Percentiles rank a stretch among this genome's conserved stretches.
Conservation (phyloP, 2,888 invertebrate genomes). For the Steinernema hermaphroditum region DNA sequence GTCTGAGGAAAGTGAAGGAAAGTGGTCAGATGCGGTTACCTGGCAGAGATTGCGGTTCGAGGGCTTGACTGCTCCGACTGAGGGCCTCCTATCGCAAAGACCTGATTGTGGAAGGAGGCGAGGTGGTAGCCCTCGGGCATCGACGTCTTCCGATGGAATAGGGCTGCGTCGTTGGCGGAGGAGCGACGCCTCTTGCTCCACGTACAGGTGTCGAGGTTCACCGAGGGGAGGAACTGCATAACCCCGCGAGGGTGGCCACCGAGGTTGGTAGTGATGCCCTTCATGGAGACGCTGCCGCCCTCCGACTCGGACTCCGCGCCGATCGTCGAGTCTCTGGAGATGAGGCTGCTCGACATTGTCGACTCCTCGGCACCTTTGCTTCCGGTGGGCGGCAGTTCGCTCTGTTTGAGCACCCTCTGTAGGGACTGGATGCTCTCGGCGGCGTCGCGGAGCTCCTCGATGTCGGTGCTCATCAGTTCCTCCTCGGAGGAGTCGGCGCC, state of each 20-base stretch:
- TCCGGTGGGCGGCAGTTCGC: not conserved
- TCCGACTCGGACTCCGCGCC: conserved; percentile 18
- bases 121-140: conserved; percentile 16
- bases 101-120: conserved; percentile 32
- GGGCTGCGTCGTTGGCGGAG: conserved; percentile 2
- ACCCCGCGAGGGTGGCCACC: conserved; percentile 62
- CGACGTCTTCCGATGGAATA: conserved; percentile 23
- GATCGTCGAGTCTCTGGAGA: not conserved
- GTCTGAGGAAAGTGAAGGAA: conserved; percentile 30
- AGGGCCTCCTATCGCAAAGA: conserved; percentile 10
- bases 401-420: conserved; percentile 51
- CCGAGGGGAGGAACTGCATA: conserved; percentile 63
- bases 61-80: conserved; percentile 35
- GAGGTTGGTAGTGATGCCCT: conserved; percentile 54
- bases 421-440: conserved; percentile 62
- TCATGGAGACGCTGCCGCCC: conserved; percentile 8
- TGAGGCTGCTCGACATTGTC: not conserved
- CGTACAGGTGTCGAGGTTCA: conserved; percentile 44
- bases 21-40: conserved; percentile 22
- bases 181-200: conserved; percentile 30
- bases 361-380: not conserved
- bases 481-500: conserved; percentile 36
- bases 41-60: conserved; percentile 34
- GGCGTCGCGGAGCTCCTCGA: conserved; percentile 62
- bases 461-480: conserved; percentile 55